phyloP scores from a whole-genome alignment of 2,888 invertebrate species.

The Microctonus hyperodae region DNA sequence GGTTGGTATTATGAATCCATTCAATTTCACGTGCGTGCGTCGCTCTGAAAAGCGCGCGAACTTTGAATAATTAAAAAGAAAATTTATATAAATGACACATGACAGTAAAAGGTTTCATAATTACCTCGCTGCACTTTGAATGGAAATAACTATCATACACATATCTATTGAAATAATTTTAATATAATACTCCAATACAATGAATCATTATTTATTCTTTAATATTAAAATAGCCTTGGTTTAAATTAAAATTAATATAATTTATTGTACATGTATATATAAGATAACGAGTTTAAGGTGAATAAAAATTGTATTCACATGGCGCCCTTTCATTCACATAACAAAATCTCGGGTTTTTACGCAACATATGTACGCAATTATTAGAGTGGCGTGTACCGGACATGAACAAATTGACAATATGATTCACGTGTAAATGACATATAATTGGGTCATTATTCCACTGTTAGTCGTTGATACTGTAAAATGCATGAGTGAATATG shows the following conservation, averaged over 20 bases:
- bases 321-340: conserved; percentile 15
- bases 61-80: not conserved
- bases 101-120: not conserved
- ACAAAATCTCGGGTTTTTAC: conserved; percentile 16
- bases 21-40: not conserved
- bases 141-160: not conserved
- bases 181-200: not conserved
- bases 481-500: conserved; percentile 33
- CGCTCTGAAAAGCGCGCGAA: not conserved
- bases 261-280: not conserved
- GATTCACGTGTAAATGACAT: conserved; percentile 58
- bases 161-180: no score
- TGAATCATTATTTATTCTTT: not conserved
- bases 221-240: not conserved
- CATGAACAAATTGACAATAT: conserved; percentile 53
- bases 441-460: conserved; percentile 56
- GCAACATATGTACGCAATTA: conserved; percentile 38
- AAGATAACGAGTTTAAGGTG: not conserved
- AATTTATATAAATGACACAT: not conserved
- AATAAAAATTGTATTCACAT: not conserved
- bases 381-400: conserved; percentile 51
- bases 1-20: not conserved
- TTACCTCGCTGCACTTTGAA: not conserved
- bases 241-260: not conserved
- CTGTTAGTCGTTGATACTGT: conserved; percentile 41